phyloP scores from a whole-genome alignment of 2,113 vertebrate species.

The Hemiprocne comata region DNA sequence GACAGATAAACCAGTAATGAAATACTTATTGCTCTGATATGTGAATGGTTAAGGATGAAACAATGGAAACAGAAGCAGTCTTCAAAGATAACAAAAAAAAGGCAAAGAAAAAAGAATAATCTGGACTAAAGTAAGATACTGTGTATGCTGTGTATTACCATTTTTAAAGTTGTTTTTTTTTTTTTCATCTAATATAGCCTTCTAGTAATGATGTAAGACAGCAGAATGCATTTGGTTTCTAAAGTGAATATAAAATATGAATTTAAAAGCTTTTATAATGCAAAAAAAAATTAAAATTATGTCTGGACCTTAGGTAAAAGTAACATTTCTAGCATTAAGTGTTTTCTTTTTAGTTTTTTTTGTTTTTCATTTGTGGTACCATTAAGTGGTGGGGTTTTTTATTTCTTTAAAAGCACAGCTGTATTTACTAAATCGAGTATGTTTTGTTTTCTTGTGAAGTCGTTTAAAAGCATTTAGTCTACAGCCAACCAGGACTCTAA shows the following conservation, averaged over 20 bases:
- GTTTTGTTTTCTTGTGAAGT: conserved; percentile 52
- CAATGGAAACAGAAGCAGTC: conserved; percentile 79
- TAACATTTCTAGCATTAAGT: conserved; percentile 5
- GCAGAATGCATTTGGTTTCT: conserved; percentile 22
- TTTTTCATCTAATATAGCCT: conserved; percentile 12
- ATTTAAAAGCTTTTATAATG: conserved; percentile 43
- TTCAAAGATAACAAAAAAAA: conserved; percentile 74
- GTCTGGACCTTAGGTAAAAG: conserved; percentile 44
- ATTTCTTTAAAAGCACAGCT: conserved; percentile 57
- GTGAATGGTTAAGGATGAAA: conserved; percentile 83
- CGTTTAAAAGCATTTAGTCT: conserved; percentile 60
- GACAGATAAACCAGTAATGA: conserved; percentile 92
- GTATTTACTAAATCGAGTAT: conserved; percentile 61
- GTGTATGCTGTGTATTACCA: conserved; percentile 16
- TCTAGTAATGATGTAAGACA: conserved; percentile 34
- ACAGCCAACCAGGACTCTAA: conserved; percentile 21
- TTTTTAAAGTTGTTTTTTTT: conserved; percentile 23
- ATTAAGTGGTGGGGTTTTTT: neutral
- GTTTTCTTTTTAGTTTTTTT: neutral
- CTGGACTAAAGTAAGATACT: conserved; percentile 50
- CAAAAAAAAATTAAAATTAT: conserved; percentile 9
- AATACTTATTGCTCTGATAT: conserved; percentile 89
- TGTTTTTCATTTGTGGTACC: conserved; percentile 16
- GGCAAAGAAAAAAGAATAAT: conserved; percentile 49
- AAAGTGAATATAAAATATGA: conserved; percentile 44